These are phyloP conservation scores for Sciurus niger DNA, from an alignment of 2,113 vertebrate genomes.

Conservation along the genomic window DNA sequence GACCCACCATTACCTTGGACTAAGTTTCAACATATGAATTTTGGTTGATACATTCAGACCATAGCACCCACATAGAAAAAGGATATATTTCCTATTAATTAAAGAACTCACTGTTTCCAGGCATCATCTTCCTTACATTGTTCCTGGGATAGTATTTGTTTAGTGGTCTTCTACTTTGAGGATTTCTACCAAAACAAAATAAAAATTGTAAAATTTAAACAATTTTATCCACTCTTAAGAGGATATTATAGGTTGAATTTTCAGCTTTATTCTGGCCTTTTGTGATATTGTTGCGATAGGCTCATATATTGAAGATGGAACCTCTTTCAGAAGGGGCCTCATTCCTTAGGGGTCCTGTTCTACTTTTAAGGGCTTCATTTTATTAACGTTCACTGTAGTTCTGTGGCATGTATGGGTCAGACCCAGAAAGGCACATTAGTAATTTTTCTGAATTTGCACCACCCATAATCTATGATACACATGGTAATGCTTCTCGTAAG, in stretches of 20 bases:
- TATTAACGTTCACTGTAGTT: neutral
- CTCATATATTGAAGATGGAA: neutral
- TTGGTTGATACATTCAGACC: neutral
- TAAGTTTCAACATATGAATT: neutral
- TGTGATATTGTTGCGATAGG: neutral
- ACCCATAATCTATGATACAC: neutral
- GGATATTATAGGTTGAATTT: neutral
- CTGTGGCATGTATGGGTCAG: neutral
- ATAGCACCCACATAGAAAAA: neutral
- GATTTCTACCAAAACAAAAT: conserved; percentile 26
- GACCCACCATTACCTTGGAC: too few species aligned
- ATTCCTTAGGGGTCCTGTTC: neutral
- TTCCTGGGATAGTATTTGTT: neutral
- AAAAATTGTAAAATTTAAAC: conserved; percentile 38
- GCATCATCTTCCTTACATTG: neutral
- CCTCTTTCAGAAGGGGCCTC: neutral
- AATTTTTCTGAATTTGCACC: conserved; percentile 33
- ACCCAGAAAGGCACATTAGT: neutral
- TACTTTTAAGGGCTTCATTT: neutral
- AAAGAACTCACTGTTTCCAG: neutral
- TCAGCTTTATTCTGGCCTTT: neutral
- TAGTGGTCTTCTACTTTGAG: neutral
- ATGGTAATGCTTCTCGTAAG: neutral
- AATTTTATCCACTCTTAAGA: neutral
- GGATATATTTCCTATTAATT: neutral